phyloP scores from a whole-genome alignment of 2,113 vertebrate genomes.

The Phyllostomus hastatus region DNA sequence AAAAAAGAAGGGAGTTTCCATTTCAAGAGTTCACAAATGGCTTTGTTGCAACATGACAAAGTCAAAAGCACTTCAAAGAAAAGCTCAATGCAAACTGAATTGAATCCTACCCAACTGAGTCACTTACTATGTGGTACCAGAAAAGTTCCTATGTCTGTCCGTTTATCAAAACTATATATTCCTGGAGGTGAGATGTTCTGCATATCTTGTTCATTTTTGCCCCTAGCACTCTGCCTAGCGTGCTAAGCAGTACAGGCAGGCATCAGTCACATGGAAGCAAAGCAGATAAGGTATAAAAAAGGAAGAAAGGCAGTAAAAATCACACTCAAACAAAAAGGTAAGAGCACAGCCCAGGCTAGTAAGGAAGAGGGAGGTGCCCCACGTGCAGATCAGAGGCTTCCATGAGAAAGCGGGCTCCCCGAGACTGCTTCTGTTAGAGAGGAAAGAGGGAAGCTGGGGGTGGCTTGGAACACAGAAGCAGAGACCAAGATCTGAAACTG shows the following conservation, averaged over 20 bases:
- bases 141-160: not conserved
- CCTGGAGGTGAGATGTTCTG: not conserved
- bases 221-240: not conserved
- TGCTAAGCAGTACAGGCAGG: fast-evolving
- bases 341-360: not conserved
- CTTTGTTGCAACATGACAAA: not conserved
- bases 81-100: not conserved
- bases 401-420: not conserved
- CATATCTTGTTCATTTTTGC: not conserved
- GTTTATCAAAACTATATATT: not conserved
- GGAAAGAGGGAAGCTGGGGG: not conserved
- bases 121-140: not conserved
- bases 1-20: not conserved
- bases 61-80: not conserved
- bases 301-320: not conserved
- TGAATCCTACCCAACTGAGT: not conserved
- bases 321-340: not conserved
- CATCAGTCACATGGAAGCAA: not conserved
- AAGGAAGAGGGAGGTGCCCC: not conserved
- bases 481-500: not conserved
- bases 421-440: not conserved
- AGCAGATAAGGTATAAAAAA: not conserved
- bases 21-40: not conserved
- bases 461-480: not conserved
- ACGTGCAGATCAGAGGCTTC: not conserved